phyloP scores from a whole-genome alignment of 2,113 vertebrate species.

The Eulemur rufifrons region DNA sequence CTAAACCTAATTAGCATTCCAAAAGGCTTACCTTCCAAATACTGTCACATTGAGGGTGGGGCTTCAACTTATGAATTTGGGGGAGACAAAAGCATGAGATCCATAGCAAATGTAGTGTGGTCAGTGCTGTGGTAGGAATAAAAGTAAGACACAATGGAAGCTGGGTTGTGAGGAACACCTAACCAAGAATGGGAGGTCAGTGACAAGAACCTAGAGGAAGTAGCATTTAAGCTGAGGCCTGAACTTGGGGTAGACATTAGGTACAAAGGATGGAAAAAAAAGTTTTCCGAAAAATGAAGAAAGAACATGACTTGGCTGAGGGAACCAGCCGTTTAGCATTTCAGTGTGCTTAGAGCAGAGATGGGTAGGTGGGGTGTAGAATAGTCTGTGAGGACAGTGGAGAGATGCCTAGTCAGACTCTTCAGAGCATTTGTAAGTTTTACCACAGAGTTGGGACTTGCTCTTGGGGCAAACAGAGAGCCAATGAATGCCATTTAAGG shows the following conservation, averaged over 20 bases:
- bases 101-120: rapidly evolving
- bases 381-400: too few relatives aligned
- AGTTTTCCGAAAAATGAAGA: not conserved
- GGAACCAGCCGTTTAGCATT: not conserved
- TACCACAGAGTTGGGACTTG: not conserved
- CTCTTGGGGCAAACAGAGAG: not conserved
- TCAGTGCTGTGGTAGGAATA: too few relatives aligned
- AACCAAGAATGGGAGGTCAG: not conserved
- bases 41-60: not conserved
- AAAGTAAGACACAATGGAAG: not conserved
- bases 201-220: not conserved
- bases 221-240: not conserved
- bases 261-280: not conserved
- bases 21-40: not conserved
- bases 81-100: not conserved
- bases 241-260: not conserved
- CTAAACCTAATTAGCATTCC: not conserved
- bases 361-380: not conserved
- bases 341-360: not conserved
- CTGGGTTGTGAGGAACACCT: not conserved
- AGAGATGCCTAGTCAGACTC: not conserved
- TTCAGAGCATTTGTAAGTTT: not conserved
- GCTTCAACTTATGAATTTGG: not conserved
- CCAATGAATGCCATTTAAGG: not conserved
- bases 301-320: not conserved